Evolutionary conservation across 2,888 invertebrate genomes (phyloP).

Genomic region (Meandrusa payeni): DNA sequence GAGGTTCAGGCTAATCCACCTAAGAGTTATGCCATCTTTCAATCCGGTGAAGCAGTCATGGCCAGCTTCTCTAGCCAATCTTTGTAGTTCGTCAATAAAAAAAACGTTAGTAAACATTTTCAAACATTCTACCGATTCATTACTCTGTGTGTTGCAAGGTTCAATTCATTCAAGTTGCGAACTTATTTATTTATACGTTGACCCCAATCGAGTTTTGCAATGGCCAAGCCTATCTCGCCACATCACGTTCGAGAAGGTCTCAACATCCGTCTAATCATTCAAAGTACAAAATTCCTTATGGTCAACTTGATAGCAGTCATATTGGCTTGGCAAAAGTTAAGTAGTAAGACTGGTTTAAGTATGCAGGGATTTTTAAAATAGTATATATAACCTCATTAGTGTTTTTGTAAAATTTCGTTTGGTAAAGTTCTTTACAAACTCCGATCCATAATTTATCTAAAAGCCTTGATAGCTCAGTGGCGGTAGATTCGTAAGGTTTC

Average conservation of each 20-base stretch:
- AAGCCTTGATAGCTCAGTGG: too few relatives aligned
- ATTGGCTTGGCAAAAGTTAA: not conserved
- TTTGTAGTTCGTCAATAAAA: too few relatives aligned
- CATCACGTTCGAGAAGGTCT: conserved; percentile 5
- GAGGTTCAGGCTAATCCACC: too few relatives aligned
- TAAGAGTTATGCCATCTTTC: too few relatives aligned
- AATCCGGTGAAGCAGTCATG: too few relatives aligned
- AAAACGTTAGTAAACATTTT: too few relatives aligned
- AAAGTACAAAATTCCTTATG: conserved; percentile 4
- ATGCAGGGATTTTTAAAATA: conserved; percentile 8
- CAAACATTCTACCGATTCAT: conserved; percentile 10
- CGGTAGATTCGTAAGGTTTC: too few relatives aligned
- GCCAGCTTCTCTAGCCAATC: too few relatives aligned
- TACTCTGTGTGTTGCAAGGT: conserved; percentile 27
- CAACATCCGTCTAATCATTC: not conserved
- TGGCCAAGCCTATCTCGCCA: conserved; percentile 35
- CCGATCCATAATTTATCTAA: too few relatives aligned
- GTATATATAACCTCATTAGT: conserved; percentile 7
- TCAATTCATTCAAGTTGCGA: conserved; percentile 36
- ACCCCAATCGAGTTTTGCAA: conserved; percentile 47
- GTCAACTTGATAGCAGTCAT: not conserved
- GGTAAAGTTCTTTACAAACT: too few relatives aligned
- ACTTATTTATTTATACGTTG: conserved; percentile 41
- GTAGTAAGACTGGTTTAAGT: not conserved
- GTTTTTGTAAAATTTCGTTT: conserved; percentile 8